Evolutionary conservation across 1,140 invertebrate species (phyloP), one percentile per base, ranked within the genome.

Genomic region (Apis cerana): DNA sequence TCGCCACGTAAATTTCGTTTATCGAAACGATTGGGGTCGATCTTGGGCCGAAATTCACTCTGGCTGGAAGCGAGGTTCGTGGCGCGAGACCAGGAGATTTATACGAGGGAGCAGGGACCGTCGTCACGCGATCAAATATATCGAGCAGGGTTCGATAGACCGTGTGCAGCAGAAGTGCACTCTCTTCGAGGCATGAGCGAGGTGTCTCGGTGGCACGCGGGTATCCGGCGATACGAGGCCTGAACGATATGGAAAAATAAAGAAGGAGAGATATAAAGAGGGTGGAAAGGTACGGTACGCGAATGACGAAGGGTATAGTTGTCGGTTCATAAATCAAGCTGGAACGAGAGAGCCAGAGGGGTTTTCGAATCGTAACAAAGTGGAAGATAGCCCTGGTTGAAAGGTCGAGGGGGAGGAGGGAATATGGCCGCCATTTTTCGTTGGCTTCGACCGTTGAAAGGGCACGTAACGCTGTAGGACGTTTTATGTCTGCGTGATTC

Each of bases 331-430:
- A 88, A 87, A 88, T 88, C 86, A 88, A 5, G 33, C 83, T 62
- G 71, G 54, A 82, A 87, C 85, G 83, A 81, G 82, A 77, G 82
- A 76, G 76, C 67, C 62, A 77, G 27, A 65, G 56, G 74, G 81
- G 82, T 87, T 87, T 86, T 87, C 86, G 86, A 88, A 88, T 88
- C 78, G 86, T 88, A 88, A 88, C 86, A 88, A 88, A 88, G 82
- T 88, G 86, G 85, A 87, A 82, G 82, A 85, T 88, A 88, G 85
- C 85, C 82, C 43, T n/a, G 75, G 71, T 70, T 86, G 70, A 85
- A 88, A 87, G 74, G 74, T 70, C 62, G 79, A 74, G 33, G 33
- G 69, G 69, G 84, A 85, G 4, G 33, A 74, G 69, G 84, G 86
- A 85, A 88, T 87, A 88, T 84, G 85, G 77, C 85, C 62, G 75